phyloP scores from a whole-genome alignment of 1,140 invertebrate species.

The Elymnias hypermnestra region DNA sequence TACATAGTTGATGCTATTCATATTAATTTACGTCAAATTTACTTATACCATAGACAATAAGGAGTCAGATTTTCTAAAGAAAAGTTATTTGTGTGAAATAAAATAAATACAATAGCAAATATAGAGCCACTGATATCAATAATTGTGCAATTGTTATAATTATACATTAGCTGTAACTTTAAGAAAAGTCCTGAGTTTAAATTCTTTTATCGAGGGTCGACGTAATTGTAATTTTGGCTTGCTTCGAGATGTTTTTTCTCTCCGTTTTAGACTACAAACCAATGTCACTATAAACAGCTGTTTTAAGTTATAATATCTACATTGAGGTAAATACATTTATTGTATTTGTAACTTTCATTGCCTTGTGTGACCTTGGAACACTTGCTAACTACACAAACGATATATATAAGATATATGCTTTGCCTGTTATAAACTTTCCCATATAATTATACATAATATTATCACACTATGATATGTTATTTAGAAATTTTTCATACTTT shows the following conservation, averaged over 20 bases:
- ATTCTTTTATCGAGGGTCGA: no score
- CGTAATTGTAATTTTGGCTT: constrained; percentile 2
- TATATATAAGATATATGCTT: no score
- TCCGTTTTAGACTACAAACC: not conserved
- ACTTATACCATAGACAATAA: no score
- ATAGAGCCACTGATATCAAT: no score
- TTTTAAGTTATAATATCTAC: not conserved
- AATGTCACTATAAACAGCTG: constrained; percentile 2
- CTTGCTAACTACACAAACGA: not conserved
- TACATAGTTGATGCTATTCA: not conserved
- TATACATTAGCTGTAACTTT: not conserved
- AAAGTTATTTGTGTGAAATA: no score
- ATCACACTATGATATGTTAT: no score
- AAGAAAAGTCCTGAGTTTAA: not conserved
- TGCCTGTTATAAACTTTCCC: no score
- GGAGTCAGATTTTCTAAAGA: no score
- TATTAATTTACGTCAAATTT: no score
- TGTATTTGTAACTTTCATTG: constrained; percentile 2
- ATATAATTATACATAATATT: no score
- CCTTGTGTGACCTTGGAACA: not conserved
- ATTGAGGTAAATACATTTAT: not conserved
- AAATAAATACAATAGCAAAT: no score
- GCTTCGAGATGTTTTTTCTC: not conserved
- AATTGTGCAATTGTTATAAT: not conserved
- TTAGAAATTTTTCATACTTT: no score